Evolutionary conservation across 2,797 vertebrate genomes (phyloP), one percentile per base, ranked within the genome.

Genomic region (Synanceia verrucosa): DNA sequence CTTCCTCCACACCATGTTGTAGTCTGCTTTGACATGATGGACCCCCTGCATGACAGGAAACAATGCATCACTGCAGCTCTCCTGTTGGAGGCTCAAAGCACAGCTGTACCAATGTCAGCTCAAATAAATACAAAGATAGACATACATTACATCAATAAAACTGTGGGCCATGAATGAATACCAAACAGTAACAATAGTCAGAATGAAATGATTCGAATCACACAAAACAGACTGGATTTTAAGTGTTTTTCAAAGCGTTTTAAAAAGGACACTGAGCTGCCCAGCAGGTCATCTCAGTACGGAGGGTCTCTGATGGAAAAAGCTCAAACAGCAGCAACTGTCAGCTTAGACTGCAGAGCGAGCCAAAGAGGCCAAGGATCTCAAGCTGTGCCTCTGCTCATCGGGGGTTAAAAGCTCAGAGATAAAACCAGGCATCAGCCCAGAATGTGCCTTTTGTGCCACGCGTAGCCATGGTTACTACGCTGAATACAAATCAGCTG

Each of bases 401-500:
- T 53, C 13, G 7, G 65, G 76, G 81, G 80, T 84, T 81, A 68
- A 79, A 69, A 71, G 70, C 65, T 70, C 28, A 39, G 26, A 65
- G 53, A 82, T 79, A 79, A 81, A 81, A 76, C 41, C 21, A 56
- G 46, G 37, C 76, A 36, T 68, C 63, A 50, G n/a, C 34, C 58
- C 73, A 71, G 77, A 87, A 73, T 67, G 65, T 79, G 57, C 56
- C 58, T 71, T 86, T 67, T 74, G 48, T 73, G 68, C 64, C 18
- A 58, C n/a, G 9, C 1, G 60, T 84, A 64, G 52, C 79, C 66
- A 70, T 75, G 68, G 75, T 78, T 76, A 78, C 73, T 16, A 53
- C 59, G 64, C 58, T 28, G 66, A 78, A 79, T 69, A 63, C 26
- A 69, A 70, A 82, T 47, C 26, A 14, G 28, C 61, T 70, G 71